Evolutionary conservation across 2,888 invertebrate genomes (phyloP).

Genomic region (Listrodromus nycthemerus): DNA sequence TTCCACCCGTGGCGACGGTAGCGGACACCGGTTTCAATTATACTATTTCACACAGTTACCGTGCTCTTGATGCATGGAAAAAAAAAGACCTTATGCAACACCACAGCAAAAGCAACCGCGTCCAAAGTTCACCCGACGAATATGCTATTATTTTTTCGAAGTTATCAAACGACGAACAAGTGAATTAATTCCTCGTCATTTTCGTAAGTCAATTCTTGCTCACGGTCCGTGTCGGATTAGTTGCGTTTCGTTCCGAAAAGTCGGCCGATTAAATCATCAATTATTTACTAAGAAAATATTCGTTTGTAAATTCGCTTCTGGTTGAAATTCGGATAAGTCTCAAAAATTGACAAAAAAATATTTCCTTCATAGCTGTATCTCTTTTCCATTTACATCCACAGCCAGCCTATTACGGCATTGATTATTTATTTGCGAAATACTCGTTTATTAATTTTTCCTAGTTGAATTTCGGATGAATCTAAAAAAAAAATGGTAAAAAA

Average conservation of each 20-base stretch:
- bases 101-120: neutral
- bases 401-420: too few relatives aligned
- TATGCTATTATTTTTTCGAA: neutral
- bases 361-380: neutral
- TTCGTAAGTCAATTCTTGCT: neutral
- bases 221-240: neutral
- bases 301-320: slow-evolving; percentile 1
- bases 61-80: slow-evolving; percentile 13
- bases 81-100: slow-evolving; percentile 13
- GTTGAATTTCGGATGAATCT: too few relatives aligned
- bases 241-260: neutral
- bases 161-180: neutral
- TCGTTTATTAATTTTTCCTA: too few relatives aligned
- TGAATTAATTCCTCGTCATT: slow-evolving; percentile 5
- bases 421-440: too few relatives aligned
- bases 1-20: slow-evolving; percentile 15
- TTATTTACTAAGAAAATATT: neutral
- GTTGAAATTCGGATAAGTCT: neutral
- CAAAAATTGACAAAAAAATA: neutral
- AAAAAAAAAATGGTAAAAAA: neutral
- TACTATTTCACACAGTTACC: slow-evolving; percentile 14
- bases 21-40: slow-evolving; percentile 18
- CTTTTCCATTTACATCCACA: slow-evolving; percentile 11
- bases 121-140: slow-evolving; percentile 4
- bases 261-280: neutral